Evolutionary conservation across 2,113 vertebrate genomes (phyloP), one percentile per base, ranked within the genome.

Genomic region (Neoarius graeffei): DNA sequence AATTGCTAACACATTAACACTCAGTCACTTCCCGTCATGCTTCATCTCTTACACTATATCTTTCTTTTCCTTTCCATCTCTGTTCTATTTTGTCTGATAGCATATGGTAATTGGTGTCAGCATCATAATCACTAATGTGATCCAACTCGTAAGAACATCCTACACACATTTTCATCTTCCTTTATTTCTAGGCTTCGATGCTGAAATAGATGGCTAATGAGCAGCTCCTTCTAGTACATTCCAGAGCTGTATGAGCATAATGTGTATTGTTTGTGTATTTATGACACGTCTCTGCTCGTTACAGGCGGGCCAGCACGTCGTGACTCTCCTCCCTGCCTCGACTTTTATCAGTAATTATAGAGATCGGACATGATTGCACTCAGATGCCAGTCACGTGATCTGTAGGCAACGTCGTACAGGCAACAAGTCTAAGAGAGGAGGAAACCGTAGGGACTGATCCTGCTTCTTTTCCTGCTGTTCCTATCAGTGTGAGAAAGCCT

Each of bases 401-500:
- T 14, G 62, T 69, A 94, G 91, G 93, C 89, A 42, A 85, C 85
- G 85, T 89, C 62, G 89, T 89, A 91, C 92, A 94, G 93, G 93
- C 94, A 60, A 87, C 91, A 92, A 93, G 92, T 94, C 91, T 90
- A 91, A 91, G 92, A 93, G 93, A 93, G 93, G 88, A 74, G 66
- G 81, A 87, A 90, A 60, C 93, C 92, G 93, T 86, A n/a, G 93
- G 93, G 88, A 88, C 80, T 10, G 59, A 62, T 23, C 30, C 19
- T 5, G 80, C 57, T 62, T 62, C 17, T 82, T 62, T 82, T 82
- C 57, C 80, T 6, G 57, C 57, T 82, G 30, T 82, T 82, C 19
- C 9, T 82, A 82, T 42, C 57, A 23, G 80, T 14, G 57, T 25
- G 80, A 82, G 30, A 62, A 42, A 62, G 80, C 57, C 80, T 82